phyloP scores from a whole-genome alignment of 2,113 vertebrate genomes.

The Entelurus aequoreus region DNA sequence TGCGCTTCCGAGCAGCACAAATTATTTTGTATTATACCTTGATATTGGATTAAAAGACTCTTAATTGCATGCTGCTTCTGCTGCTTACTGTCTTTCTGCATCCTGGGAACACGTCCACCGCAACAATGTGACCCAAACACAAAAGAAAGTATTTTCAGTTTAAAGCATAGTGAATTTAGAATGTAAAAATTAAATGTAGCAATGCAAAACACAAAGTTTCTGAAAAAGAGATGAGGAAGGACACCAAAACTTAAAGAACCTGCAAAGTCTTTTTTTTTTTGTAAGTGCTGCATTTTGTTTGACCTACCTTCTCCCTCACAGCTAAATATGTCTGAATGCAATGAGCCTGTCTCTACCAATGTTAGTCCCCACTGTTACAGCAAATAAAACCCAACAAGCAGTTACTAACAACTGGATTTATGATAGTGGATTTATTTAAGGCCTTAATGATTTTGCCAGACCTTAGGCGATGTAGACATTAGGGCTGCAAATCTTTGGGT shows the following conservation, averaged over 20 bases:
- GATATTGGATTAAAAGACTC: too few species aligned
- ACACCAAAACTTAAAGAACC: slow-evolving; percentile 13
- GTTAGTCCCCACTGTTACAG: slow-evolving; percentile 17
- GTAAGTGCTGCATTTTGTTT: slow-evolving; percentile 47
- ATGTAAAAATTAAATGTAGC: background rate
- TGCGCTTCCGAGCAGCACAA: too few species aligned
- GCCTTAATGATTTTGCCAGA: slow-evolving; percentile 19
- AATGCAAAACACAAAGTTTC: slow-evolving; percentile 1
- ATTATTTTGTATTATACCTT: too few species aligned
- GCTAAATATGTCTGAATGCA: slow-evolving; percentile 49
- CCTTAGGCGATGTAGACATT: slow-evolving; percentile 14
- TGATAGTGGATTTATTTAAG: slow-evolving; percentile 10
- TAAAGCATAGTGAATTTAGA: too few species aligned
- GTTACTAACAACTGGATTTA: slow-evolving; percentile 38
- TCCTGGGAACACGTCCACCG: too few species aligned
- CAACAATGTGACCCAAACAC: too few species aligned
- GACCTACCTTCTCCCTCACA: slow-evolving; percentile 41
- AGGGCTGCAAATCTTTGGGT: too few species aligned
- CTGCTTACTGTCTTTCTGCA: too few species aligned
- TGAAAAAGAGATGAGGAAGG: slow-evolving; percentile 8
- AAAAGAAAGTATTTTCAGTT: background rate
- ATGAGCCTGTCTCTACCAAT: slow-evolving; percentile 50
- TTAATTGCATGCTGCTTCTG: too few species aligned
- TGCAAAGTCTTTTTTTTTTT: slow-evolving; percentile 24
- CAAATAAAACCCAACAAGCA: slow-evolving; percentile 47